Base-by-base conservation (phyloP, 1,140 invertebrate species). In the Potamilus streckersoni region DNA sequence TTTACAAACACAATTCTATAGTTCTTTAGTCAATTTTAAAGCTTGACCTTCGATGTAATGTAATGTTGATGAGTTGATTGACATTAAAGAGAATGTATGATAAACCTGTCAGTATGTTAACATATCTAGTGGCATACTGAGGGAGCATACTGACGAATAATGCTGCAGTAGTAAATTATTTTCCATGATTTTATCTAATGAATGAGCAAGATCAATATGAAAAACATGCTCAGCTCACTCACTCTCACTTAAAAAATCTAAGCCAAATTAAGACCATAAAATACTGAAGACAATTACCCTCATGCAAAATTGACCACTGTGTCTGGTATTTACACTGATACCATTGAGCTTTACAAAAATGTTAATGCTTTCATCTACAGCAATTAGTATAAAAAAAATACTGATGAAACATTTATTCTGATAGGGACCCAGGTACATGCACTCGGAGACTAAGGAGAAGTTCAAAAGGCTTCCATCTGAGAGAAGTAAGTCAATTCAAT, bases 401-500 rank as follows among this genome's bases (percentile, higher is more conserved):
- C 13, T 17, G 14, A 61, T 19, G 57, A 5, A 49, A 17, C 15
- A 23, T 71, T n/a, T 23, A 69, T 56, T 20, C 75, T 82, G 68
- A 71, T 60, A 89, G 87, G 87, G 88, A 74, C 88, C 88, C 56
- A 79, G 69, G 20, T 87, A 82, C 64, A 88, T 89, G 87, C 63
- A 80, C 57, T 85, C 88, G 57, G 88, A 89, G 77, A 87, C 84
- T 17, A 74, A 82, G 60, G 69, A 83, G 55, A 82, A 80, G 68
- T 89, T 81, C 69, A 71, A 76, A 15, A 83, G 84, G 63, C 71
- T 80, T 23, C 86, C 80, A 58, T 80, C 80, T 23, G 84, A 85
- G 59, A 76, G 83, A 85, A 84, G 84, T 83, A 80, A 80, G 82
- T 80, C 69, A 16, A 57, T 17, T 1, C 4, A 31, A 49, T 49